Base-by-base conservation (phyloP, 2,113 vertebrate species). In the Telmatochromis brachygnathus region DNA sequence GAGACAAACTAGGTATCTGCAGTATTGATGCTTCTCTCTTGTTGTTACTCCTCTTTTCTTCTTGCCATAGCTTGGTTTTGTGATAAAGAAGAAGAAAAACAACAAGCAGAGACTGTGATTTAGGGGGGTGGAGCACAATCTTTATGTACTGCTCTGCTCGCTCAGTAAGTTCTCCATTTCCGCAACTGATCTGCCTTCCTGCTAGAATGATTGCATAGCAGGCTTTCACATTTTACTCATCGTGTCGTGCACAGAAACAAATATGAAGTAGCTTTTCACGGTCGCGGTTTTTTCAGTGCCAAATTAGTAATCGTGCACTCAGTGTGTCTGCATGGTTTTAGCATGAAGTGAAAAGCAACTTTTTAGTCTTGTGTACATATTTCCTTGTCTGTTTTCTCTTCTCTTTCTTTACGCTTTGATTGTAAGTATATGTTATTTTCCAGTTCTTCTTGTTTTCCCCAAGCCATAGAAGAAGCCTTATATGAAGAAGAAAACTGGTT, bases 21-120 rank as follows among this genome's bases (percentile, higher is more conserved):
- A 87, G 83, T 90, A 89, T 88, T 86, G 77, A 91, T 86, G 89
- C 35, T 33, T 70, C 56, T 84, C 60, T 45, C 39, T 62, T 58
- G 62, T 58, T 88, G 80, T 87, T 65, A 51, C 86, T 85, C 33
- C 68, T 83, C 54, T 88, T 68, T 88, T 82, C 53, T 86, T 73
- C 39, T 60, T 51, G 23, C 26, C 19, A 19, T 17, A 51, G 37
- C 77, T 85, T 5, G 4, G 47, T 79, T 87, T 84, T 81, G 79
- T 60, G 73, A 80, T 87, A 28, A 83, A 80, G 51, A 80, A 80
- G 51, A 80, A 37, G 60, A 65, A 37, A 1, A 2, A 35, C 8
- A 80, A 65, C 55, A 65, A 62, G 42, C 23, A 83, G 86, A 93
- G 83, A 45, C 60, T 70, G 56, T 81, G 79, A 89, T 90, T 85